A percentile compares a stretch with the other conserved stretches of the same genome.
Conservation (phyloP, 2,888 invertebrate species). For the Pachliopta kotzebuea region DNA sequence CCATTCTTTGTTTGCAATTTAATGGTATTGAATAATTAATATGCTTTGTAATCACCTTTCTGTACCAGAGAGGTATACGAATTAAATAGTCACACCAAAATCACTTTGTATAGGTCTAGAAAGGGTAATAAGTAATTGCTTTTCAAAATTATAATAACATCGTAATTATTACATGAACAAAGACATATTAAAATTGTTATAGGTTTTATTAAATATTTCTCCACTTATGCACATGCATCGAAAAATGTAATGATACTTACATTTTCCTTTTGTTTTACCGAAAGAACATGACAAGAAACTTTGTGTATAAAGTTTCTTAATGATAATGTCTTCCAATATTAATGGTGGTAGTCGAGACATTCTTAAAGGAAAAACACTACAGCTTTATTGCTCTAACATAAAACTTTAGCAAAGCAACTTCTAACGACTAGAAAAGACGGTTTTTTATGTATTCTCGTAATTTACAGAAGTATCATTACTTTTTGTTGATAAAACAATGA, state of each 20-base stretch:
- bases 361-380: conserved; percentile 20
- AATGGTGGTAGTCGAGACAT: conserved; percentile 17
- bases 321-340: conserved; percentile 20
- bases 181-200: not conserved
- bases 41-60: conserved; percentile 52
- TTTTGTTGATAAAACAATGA: not conserved
- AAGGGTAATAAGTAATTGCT: not conserved
- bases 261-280: conserved; percentile 10
- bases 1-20: not conserved
- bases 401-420: conserved; percentile 6
- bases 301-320: conserved; percentile 23
- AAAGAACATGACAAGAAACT: conserved; percentile 20
- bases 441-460: conserved; percentile 1
- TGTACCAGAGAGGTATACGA: conserved; percentile 32
- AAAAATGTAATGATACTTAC: not conserved
- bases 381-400: conserved; percentile 12
- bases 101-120: not conserved
- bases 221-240: not conserved
- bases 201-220: not conserved
- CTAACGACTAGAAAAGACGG: conserved; percentile 1
- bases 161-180: not conserved
- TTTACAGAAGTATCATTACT: not conserved
- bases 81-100: not conserved
- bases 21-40: conserved; percentile 51
- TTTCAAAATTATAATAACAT: not conserved